phyloP scores from a whole-genome alignment of 2,113 vertebrate genomes.

The Meriones unguiculatus region DNA sequence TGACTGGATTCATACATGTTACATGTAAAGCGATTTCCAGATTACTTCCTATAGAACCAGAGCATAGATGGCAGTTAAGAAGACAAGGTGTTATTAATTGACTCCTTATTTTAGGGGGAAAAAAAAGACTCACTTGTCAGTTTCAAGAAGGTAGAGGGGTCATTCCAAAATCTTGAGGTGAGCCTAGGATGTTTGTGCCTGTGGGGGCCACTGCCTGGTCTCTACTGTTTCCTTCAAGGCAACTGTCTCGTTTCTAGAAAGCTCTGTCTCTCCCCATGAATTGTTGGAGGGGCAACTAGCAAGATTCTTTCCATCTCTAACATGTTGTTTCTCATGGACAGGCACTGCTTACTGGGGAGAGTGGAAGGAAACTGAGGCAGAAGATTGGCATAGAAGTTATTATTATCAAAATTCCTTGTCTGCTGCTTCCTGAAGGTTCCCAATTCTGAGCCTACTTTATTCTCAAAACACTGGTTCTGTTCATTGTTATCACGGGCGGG shows the following conservation, averaged over 20 bases:
- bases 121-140: not conserved
- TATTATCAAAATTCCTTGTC: not conserved
- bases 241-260: not conserved
- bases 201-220: not conserved
- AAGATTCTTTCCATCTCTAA: not conserved
- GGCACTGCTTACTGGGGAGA: not conserved
- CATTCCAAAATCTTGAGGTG: not conserved
- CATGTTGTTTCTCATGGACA: not conserved
- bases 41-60: not conserved
- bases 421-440: not conserved
- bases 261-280: not conserved
- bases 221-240: not conserved
- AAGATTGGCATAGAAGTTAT: not conserved
- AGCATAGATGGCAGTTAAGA: not conserved
- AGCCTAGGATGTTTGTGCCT: not conserved
- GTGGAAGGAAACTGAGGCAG: not conserved
- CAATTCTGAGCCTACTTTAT: not conserved
- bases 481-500: not conserved
- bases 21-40: conserved; percentile 36
- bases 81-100: not conserved
- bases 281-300: not conserved
- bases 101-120: not conserved
- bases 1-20: not conserved
- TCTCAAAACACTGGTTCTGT: not conserved
- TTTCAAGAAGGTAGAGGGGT: not conserved